Percentiles rank a stretch among this genome's conserved stretches.
Conservation (phyloP, 2,113 vertebrate species). For the Acrocephalus kingi region DNA sequence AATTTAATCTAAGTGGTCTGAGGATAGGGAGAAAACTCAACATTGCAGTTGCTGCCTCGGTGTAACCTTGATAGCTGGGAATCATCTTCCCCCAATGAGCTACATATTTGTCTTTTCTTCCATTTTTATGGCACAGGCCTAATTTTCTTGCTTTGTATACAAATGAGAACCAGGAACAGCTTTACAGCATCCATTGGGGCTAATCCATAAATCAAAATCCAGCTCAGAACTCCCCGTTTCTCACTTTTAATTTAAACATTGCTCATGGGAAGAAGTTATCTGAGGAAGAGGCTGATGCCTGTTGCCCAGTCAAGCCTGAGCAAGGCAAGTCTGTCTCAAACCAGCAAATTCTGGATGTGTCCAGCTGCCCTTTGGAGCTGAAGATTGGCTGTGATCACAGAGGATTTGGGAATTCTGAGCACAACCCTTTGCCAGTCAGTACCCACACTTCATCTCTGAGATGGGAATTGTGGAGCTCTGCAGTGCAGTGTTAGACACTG, state of each 20-base stretch:
- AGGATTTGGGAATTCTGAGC: background rate
- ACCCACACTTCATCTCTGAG: background rate
- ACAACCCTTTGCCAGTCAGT: accelerated
- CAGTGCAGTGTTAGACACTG: background rate
- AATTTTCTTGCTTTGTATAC: background rate
- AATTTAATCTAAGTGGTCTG: background rate
- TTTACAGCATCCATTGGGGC: background rate
- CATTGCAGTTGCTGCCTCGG: background rate
- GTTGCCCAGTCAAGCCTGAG: background rate
- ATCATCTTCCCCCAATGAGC: background rate
- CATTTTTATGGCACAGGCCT: background rate
- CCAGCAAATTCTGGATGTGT: background rate
- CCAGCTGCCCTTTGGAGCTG: background rate
- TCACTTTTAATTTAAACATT: background rate
- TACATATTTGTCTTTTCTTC: background rate
- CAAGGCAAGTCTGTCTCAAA: accelerated
- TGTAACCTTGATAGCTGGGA: background rate
- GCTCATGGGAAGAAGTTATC: background rate
- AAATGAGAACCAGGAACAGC: background rate
- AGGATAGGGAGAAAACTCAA: background rate
- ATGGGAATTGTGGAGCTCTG: background rate
- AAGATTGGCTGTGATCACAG: background rate
- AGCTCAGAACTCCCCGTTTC: background rate
- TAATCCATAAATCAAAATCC: background rate
- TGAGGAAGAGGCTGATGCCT: background rate